Base-by-base conservation (phyloP, 1,140 invertebrate species). In the Protaetia brevitarsis region DNA sequence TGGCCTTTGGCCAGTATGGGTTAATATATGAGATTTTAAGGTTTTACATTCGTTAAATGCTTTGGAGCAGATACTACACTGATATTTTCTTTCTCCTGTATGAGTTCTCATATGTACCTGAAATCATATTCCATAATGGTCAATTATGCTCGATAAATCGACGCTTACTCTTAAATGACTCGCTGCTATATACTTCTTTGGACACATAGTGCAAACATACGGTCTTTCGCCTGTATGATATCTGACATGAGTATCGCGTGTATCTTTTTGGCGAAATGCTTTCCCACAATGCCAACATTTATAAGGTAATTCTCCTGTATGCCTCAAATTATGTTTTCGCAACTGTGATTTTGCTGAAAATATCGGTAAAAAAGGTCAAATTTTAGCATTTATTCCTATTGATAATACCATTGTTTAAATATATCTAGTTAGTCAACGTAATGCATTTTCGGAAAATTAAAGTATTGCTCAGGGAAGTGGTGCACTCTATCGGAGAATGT, bases 161-260 rank as follows among this genome's bases (percentile, higher is more conserved):
- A 37, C 3, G 3, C 41, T 58, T 69, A 76, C 73, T 61, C 74
- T 67, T 63, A 77, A 71, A 68, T 77, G 73, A 29, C 73, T 75
- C 7, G 69, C 72, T 1, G 74, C 74, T 19, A 75, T 74, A 64
- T 78, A 79, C 58, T 74, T 74, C 71, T 87, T 87, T 1, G 80
- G 75, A 72, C 86, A 88, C 0, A 83, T 79, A 0, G 79, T 80
- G 68, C 86, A 87, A 0, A 81, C 78, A 72, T 83, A 87, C 0
- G 86, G 85, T 28, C 85, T 76, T 72, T 87, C 87, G 3, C 89
- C 89, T 4, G 87, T 89, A 74, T 92, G 89, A 10, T 86, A 79
- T 71, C 86, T 83, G n/a, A 83, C 77, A 69, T 87, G 86, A 30
- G 86, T 86, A 67, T 85, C 85, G 4, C 77, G 26, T 11, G 77